Evolutionary conservation across 2,113 vertebrate genomes (phyloP), one percentile per base, ranked within the genome.

Genomic region (Muntiacus reevesi): DNA sequence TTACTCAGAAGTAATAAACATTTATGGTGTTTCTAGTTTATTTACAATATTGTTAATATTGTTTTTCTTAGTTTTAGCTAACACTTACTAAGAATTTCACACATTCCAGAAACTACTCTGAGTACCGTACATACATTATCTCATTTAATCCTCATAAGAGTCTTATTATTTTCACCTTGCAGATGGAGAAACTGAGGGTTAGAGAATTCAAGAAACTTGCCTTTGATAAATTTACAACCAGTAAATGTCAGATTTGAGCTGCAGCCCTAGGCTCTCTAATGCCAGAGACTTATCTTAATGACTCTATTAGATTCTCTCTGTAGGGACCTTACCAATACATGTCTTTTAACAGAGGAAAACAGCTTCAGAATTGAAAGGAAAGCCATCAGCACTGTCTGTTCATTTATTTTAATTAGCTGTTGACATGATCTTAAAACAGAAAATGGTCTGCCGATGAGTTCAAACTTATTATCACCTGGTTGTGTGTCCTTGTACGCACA

Each of bases 1-100:
- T 89, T 74, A 71, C 59, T 96, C 43, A 97, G 57, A 86, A 95
- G 36, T 87, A 57, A 52, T 90, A 87, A 86, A 71, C 14, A 15
- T 85, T 86, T 81, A 43, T 67, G 28, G 52, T 62, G 62, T 96
- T 92, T 62, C 64, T 89, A 92, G 27, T 89, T 86, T 94, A 88
- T 62, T 93, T 14, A 47, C 30, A 87, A 54, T 67, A n/a, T 43
- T 76, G 23, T 27, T 43, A 25, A 76, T 76, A 76, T 90, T 91
- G 21, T 81, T 96, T 85, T 86, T 85, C 45, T 74, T 93, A 62
- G 47, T 96, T 90, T 96, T 89, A 90, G 76, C 79, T 87, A 92
- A 64, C 27, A 78, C 81, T 90, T 92, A 92, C 36, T 92, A 88
- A 90, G 81, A 87, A 96, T 95, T 91, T 93, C 33, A 36, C 21